Conservation (phyloP, 1,140 invertebrate species). For the Calosoma granatense region DNA sequence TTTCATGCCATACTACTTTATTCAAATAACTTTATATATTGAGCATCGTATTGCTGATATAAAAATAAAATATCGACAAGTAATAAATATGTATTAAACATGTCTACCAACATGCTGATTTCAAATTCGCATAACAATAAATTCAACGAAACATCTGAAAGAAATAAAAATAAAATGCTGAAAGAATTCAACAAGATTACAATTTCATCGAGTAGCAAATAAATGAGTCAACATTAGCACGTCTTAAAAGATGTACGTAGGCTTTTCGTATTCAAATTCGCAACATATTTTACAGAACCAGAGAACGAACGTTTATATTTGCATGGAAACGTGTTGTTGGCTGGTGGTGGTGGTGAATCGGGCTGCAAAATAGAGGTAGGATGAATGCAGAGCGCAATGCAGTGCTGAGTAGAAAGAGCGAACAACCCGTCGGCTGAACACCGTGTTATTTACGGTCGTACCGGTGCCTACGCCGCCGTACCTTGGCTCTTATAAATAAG, state of each 20-base stretch:
- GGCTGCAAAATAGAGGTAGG: neutral
- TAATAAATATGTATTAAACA: too few relatives aligned
- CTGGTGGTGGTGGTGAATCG: neutral
- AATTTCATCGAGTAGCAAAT: neutral
- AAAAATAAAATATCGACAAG: too few relatives aligned
- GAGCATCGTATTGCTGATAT: too few relatives aligned
- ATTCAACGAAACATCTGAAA: too few relatives aligned
- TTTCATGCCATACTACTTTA: too few relatives aligned
- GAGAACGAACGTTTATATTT: neutral
- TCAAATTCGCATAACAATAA: too few relatives aligned
- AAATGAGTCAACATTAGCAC: neutral
- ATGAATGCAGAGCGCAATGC: neutral
- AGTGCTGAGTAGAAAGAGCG: neutral
- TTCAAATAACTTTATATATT: too few relatives aligned
- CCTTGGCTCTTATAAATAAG: constrained; percentile 27
- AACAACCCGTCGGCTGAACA: neutral
- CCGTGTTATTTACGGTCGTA: neutral
- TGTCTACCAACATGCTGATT: too few relatives aligned
- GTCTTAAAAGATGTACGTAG: neutral
- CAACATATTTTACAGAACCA: neutral
- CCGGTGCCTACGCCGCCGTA: neutral
- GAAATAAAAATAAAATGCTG: too few relatives aligned
- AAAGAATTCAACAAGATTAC: neutral
- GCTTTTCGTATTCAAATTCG: constrained; percentile 4
- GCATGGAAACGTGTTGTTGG: neutral